Evolutionary conservation across 2,888 invertebrate genomes (phyloP), one percentile per base, ranked within the genome.

Genomic region (Bedellia somnulentella): DNA sequence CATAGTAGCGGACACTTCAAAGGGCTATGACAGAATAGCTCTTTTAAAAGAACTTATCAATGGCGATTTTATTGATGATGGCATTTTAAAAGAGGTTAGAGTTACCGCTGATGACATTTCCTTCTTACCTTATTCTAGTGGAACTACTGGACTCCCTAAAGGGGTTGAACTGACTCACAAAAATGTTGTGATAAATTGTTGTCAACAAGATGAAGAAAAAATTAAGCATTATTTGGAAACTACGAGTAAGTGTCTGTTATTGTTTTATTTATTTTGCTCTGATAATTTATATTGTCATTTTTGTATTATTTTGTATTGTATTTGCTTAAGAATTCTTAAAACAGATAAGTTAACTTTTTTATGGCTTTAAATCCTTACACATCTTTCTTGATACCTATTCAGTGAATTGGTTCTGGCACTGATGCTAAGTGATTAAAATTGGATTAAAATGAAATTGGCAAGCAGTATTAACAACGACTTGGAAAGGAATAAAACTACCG

Each of bases 61-160:
- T 33, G 66, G 57, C 15, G 57, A 60, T 41, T 43, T 48, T 27
- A 55, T 78, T n/a, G 78, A 82, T 35, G 62, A 71, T 15, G 61
- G 70, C 35, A 49, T 63, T 25, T 41, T 81, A 9, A 67, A 56
- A 35, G 44, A 60, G n/a, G 58, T 64, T 18, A 50, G 45, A 2
- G 52, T 51, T 25, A 49, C 43, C 9, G 43, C 71, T 2, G 64
- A 82, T 6, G 85, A 87, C 41, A 57, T 83, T 2, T 79, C 79
- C 0, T 56, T 87, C 13, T 46, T 92, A 32, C 90, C 89, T 1
- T 92, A 86, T 63, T 91, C 91, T 2, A 90, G 89, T 51, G 89
- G 89, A 1, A 93, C 93, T 0, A 92, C 91, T 0, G 92, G 93
- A 0, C 43, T 86, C 24, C 85, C 88, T 0, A 89, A 89, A 70